phyloP scores from a whole-genome alignment of 2,797 vertebrate genomes.

The Mallotus villosus region DNA sequence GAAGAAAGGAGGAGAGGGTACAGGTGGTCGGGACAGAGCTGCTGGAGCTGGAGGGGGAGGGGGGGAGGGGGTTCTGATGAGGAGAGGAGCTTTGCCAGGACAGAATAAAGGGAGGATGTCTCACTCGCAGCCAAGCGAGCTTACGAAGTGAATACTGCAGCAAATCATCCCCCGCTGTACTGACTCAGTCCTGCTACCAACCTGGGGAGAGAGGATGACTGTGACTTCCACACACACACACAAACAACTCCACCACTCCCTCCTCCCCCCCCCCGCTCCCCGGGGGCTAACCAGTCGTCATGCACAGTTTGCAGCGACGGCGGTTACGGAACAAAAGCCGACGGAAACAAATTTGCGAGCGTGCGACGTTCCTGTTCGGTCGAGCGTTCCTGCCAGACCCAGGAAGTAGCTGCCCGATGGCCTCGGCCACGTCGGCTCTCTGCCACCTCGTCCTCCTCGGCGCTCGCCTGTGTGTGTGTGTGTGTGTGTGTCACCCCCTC shows the following conservation, averaged over 20 bases:
- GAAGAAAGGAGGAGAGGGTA: conserved; percentile 45
- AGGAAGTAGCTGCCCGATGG: conserved; percentile 52
- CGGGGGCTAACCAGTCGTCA: conserved; percentile 44
- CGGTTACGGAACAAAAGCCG: conserved; percentile 39
- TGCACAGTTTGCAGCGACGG: conserved; percentile 60
- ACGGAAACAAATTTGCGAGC: conserved; percentile 58
- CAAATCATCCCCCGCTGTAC: conserved; percentile 46
- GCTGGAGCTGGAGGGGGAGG: background rate
- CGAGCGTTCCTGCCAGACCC: conserved; percentile 42
- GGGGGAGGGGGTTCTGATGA: conserved; percentile 51
- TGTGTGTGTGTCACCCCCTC: conserved; percentile 14
- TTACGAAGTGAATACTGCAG: conserved; percentile 62
- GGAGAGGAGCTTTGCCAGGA: conserved; percentile 52
- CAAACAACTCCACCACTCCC: conserved; percentile 8
- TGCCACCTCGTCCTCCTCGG: conserved; percentile 47
- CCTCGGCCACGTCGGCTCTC: conserved; percentile 30
- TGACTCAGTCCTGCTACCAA: conserved; percentile 60
- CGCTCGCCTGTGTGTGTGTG: background rate
- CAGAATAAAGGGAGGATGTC: conserved; percentile 54
- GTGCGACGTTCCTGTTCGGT: conserved; percentile 50
- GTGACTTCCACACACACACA: conserved; percentile 40
- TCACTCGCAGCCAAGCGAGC: conserved; percentile 45
- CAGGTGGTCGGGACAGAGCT: conserved; percentile 20
- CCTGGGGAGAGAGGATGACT: conserved; percentile 48
- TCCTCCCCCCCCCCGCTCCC: conserved; percentile 24